Percentiles rank a stretch among this genome's conserved stretches.
Conservation (phyloP, 1,140 invertebrate genomes). For the Rhizoglyphus robini region DNA sequence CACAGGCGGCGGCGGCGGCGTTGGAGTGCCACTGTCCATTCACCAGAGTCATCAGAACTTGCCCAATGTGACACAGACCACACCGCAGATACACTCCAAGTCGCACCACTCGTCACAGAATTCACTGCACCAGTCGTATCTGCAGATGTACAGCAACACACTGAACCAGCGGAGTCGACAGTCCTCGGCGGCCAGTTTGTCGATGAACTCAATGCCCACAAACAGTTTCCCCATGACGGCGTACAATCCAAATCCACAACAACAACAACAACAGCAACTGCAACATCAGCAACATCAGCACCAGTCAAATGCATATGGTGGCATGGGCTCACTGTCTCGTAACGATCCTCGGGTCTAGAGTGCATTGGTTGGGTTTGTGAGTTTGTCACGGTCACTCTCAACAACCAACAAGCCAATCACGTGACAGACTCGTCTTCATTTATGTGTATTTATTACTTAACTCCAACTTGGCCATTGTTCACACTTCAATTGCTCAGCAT, state of each 20-base stretch:
- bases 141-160: conserved; percentile 10
- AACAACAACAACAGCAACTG: conserved; percentile 1
- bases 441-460: too few species aligned
- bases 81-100: background rate
- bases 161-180: conserved; percentile 2
- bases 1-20: too few species aligned
- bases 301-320: too few species aligned
- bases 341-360: too few species aligned
- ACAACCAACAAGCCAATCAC: too few species aligned
- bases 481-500: too few species aligned
- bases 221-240: conserved; percentile 1
- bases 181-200: conserved; percentile 2
- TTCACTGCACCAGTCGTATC: background rate
- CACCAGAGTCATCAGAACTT: background rate
- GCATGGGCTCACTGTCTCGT: background rate
- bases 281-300: background rate
- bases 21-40: background rate
- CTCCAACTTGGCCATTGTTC: too few species aligned
- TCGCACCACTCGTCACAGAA: conserved; percentile 12
- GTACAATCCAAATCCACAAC: background rate
- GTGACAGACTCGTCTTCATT: too few species aligned
- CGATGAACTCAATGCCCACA: background rate
- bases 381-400: too few species aligned
- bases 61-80: background rate
- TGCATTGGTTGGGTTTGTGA: too few species aligned